Base-by-base conservation (phyloP, 2,888 invertebrate genomes). In the Netelia melanura region DNA sequence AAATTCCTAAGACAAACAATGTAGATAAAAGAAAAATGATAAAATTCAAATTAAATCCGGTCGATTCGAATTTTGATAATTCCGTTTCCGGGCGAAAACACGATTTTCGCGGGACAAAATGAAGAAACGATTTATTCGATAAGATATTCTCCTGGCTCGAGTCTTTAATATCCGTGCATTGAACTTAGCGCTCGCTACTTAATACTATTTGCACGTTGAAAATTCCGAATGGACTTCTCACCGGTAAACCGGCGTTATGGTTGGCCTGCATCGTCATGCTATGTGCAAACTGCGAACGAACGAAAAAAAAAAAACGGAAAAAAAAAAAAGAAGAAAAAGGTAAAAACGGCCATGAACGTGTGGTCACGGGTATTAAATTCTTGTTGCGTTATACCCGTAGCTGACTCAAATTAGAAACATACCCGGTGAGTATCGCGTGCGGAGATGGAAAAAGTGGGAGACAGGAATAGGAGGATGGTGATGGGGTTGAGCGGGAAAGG, bases 311-410 rank as follows among this genome's bases (percentile, higher is more conserved):
- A 30, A 30, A 30, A 30, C 3, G 2, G 0, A 38, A 38, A 1
- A 38, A 38, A 1, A 38, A 38, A 38, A 0, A 38, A 38, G 1
- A 38, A 6, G 1, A 38, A 38, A 21, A 38, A 6, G 1, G 6
- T 6, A 21, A 38, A 64, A 25, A 14, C n/a, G 68, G 43, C 48
- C 11, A 48, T 48, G 14, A 75, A 65, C 75, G 48, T 48, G 75
- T 65, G 43, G 64, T 64, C 38, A 89, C 88, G 88, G 85, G 91
- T 89, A 90, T 92, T 90, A 92, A 92, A 92, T 91, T 92, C 90
- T 89, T 89, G 89, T 86, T 86, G 86, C 80, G 77, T 30, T 23
- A 5, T 62, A 14, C 30, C 14, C 85, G 81, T 79, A 44, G 80
- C 81, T 86, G 87, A 88, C 88, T 87, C 87, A 91, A 91, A 92